Percentiles rank a stretch among this genome's conserved stretches.
Evolutionary conservation across 1,140 invertebrate genomes (phyloP).

Genomic region (Heliconius hermathena): DNA sequence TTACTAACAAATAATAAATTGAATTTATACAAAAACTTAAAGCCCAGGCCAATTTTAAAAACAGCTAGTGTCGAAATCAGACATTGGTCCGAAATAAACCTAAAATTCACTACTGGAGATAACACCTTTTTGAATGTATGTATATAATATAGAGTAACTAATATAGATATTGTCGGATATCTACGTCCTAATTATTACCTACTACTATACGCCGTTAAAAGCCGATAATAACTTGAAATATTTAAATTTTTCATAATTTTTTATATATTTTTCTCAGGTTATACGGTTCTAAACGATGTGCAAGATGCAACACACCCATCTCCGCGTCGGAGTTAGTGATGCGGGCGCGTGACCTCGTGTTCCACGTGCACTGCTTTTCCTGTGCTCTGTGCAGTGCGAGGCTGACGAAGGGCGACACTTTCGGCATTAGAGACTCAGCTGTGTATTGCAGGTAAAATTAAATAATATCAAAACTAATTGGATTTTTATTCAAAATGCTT

Average conservation of each 20-base stretch:
- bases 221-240: not conserved
- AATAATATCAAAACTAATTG: not conserved
- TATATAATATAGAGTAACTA: too few species aligned
- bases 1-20: too few species aligned
- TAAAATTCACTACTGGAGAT: too few species aligned
- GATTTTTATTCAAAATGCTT: too few species aligned
- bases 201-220: too few species aligned
- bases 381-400: slow-evolving; percentile 94
- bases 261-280: slow-evolving; percentile 83
- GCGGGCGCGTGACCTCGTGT: slow-evolving; percentile 95
- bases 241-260: not conserved
- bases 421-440: slow-evolving; percentile 93
- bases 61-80: too few species aligned
- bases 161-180: too few species aligned
- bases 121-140: too few species aligned
- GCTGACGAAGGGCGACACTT: slow-evolving; percentile 95
- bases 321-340: slow-evolving; percentile 97
- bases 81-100: too few species aligned
- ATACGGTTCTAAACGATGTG: slow-evolving; percentile 92
- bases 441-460: slow-evolving; percentile 87
- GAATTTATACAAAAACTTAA: too few species aligned
- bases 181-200: too few species aligned
- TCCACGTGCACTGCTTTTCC: slow-evolving; percentile 97
- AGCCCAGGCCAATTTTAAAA: too few species aligned
- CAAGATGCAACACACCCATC: slow-evolving; percentile 94